These are phyloP conservation scores for Hylomyscus alleni DNA, from an alignment of 2,797 vertebrate genomes.

Conservation along the genomic window DNA sequence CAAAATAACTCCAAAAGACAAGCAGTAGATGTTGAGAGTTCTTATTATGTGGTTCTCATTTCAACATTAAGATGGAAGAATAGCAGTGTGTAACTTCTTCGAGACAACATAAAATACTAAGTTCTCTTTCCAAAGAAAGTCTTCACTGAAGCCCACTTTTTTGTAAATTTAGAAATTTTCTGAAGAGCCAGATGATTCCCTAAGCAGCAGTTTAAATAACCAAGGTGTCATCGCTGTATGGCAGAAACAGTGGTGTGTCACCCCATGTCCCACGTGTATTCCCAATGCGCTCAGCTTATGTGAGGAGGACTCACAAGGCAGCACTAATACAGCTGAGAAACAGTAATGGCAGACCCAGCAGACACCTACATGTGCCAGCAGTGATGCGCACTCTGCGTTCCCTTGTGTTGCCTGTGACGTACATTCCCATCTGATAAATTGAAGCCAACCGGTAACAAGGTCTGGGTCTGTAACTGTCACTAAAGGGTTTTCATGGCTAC, in stretches of 20 bases:
- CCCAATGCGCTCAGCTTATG: slow-evolving; percentile 2
- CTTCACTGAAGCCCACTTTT: background rate
- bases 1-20: background rate
- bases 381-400: background rate
- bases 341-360: background rate
- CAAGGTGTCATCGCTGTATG: background rate
- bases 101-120: slow-evolving; percentile 6
- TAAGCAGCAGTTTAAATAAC: background rate
- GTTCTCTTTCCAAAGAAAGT: background rate
- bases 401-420: background rate
- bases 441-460: background rate
- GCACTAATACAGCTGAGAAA: background rate
- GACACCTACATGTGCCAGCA: background rate
- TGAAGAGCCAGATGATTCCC: slow-evolving; percentile 13
- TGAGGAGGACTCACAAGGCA: background rate
- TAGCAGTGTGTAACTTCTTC: background rate
- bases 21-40: background rate
- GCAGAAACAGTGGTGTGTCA: background rate
- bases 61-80: slow-evolving; percentile 33
- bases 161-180: slow-evolving; percentile 30
- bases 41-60: background rate
- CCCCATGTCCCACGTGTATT: background rate
- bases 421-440: background rate
- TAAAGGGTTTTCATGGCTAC: background rate
- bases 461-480: background rate